phyloP scores from a whole-genome alignment of 2,797 vertebrate species.

The Sebastes elongatus region DNA sequence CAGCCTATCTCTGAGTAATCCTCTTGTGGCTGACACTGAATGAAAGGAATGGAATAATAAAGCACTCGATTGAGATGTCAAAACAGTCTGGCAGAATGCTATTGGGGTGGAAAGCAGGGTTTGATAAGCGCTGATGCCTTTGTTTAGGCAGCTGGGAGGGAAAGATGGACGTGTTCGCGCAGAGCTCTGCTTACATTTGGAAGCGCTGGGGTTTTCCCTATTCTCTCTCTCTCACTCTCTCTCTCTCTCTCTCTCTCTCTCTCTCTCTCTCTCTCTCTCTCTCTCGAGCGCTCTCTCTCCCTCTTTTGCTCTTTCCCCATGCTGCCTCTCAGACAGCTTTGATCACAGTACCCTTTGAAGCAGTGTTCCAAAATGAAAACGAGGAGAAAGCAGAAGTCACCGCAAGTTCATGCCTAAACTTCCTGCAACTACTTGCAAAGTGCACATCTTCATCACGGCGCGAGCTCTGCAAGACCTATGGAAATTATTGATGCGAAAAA shows the following conservation, averaged over 20 bases:
- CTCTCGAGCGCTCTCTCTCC: constrained; percentile 20
- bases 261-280: constrained; percentile 60
- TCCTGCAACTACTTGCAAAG: constrained; percentile 82
- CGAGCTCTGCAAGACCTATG: constrained; percentile 32
- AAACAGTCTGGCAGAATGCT: constrained; percentile 81
- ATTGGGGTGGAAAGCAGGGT: constrained; percentile 78
- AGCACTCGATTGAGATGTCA: constrained; percentile 82
- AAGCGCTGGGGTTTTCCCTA: constrained; percentile 80
- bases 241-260: constrained; percentile 56
- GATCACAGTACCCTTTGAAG: constrained; percentile 92
- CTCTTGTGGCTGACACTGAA: constrained; percentile 76
- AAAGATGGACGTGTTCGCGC: constrained; percentile 79
- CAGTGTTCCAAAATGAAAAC: constrained; percentile 86
- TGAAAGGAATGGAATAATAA: constrained; percentile 79
- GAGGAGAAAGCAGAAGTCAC: constrained; percentile 87
- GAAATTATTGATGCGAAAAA: constrained; percentile 54
- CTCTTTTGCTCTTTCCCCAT: constrained; percentile 77
- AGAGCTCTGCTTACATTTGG: constrained; percentile 81
- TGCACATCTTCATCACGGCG: constrained; percentile 69
- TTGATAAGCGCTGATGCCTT: constrained; percentile 85
- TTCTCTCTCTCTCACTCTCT: constrained; percentile 63
- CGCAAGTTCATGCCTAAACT: constrained; percentile 88
- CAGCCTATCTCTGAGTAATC: constrained; percentile 75
- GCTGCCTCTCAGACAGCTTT: constrained; percentile 89
- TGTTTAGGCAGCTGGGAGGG: constrained; percentile 83